These are phyloP conservation scores for Nymphalis polychloros DNA, from an alignment of 2,888 invertebrate species.

Conservation along the genomic window DNA sequence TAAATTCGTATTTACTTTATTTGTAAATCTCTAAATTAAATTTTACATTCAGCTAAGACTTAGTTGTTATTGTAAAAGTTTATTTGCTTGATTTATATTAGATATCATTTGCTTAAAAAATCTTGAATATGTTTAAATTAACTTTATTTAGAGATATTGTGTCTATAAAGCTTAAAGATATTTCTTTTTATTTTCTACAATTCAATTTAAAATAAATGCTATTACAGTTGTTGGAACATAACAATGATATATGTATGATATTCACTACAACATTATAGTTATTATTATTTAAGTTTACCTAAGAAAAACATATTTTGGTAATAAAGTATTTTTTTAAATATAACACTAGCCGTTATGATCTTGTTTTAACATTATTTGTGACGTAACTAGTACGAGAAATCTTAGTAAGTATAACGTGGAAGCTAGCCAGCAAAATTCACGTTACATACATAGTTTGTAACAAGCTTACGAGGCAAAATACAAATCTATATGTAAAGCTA, in stretches of 20 bases:
- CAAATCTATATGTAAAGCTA: slow-evolving; percentile 28
- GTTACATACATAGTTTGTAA: slow-evolving; percentile 40
- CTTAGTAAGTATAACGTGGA: slow-evolving; percentile 36
- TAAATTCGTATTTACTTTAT: slow-evolving; percentile 22
- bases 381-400: slow-evolving; percentile 15
- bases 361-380: slow-evolving; percentile 21
- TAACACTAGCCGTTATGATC: not conserved
- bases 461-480: slow-evolving; percentile 34
- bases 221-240: too few relatives aligned
- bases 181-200: too few relatives aligned
- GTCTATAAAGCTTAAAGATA: too few relatives aligned
- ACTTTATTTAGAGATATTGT: not conserved
- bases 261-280: too few relatives aligned
- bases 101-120: not conserved
- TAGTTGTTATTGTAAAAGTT: slow-evolving; percentile 16
- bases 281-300: too few relatives aligned
- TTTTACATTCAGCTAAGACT: slow-evolving; percentile 14
- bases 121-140: not conserved
- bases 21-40: slow-evolving; percentile 29
- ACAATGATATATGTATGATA: too few relatives aligned
- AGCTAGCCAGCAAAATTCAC: slow-evolving; percentile 38
- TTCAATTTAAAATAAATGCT: too few relatives aligned
- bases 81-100: not conserved
- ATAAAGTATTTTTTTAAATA: too few relatives aligned
- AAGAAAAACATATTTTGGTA: too few relatives aligned